phyloP scores from a whole-genome alignment of 2,797 vertebrate species.

The Sebastes itinus region DNA sequence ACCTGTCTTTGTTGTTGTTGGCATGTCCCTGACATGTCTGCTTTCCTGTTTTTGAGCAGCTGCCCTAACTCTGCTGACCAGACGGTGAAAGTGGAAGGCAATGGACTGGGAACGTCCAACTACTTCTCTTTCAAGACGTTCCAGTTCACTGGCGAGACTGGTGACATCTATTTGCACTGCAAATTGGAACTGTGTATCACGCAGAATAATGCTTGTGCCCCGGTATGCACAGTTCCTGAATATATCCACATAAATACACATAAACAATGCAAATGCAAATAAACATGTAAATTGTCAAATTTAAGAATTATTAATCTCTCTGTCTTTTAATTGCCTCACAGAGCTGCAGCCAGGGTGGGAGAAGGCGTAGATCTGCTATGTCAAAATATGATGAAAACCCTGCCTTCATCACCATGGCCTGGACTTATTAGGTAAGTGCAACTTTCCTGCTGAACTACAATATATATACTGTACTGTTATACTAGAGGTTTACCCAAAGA shows the following conservation, averaged over 20 bases:
- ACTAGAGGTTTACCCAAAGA: background rate
- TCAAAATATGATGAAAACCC: background rate
- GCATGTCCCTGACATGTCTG: background rate
- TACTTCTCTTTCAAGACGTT: constrained; percentile 48
- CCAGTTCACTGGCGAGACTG: constrained; percentile 25
- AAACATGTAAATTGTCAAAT: background rate
- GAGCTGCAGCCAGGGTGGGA: background rate
- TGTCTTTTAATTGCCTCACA: constrained; percentile 4
- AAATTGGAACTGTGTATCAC: constrained; percentile 37
- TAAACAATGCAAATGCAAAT: background rate
- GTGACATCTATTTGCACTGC: constrained; percentile 50
- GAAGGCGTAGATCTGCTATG: constrained; percentile 28
- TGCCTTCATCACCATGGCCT: constrained; percentile 39
- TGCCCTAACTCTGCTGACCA: constrained; percentile 47
- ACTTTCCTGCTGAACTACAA: background rate
- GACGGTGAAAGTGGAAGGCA: constrained; percentile 18
- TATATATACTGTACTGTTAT: too few relatives aligned
- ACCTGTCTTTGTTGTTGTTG: background rate
- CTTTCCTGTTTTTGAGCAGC: constrained; percentile 27
- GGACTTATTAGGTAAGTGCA: constrained; percentile 32
- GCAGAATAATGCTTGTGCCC: background rate
- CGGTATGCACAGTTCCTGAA: constrained; percentile 9
- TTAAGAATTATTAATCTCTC: background rate
- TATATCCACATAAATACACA: background rate
- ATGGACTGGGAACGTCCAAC: constrained; percentile 43